A percentile compares a stretch with the other conserved stretches of the same genome.
phyloP scores from a whole-genome alignment of 2,888 invertebrate genomes.

The Harmothoe impar region DNA sequence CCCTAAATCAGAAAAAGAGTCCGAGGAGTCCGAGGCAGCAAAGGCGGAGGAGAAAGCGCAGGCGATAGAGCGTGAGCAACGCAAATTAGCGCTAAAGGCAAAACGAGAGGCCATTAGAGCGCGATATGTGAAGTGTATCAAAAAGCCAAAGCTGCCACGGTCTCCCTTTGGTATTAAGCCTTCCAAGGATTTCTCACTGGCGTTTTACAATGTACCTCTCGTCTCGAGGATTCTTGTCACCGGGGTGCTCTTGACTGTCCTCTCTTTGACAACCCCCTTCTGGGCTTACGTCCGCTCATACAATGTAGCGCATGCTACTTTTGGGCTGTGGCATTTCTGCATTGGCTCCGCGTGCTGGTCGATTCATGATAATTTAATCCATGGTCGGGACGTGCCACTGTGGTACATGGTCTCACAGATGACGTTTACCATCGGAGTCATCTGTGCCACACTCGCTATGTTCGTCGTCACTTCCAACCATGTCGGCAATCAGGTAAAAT shows the following conservation, averaged over 20 bases:
- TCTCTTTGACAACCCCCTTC: conserved; percentile 66
- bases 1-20: not conserved
- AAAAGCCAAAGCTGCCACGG: not conserved
- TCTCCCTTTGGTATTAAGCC: conserved; percentile 50
- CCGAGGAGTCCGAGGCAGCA: not conserved
- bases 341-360: conserved; percentile 66
- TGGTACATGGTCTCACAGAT: conserved; percentile 69
- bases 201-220: conserved; percentile 35
- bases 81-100: not conserved
- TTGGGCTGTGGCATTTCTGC: conserved; percentile 70
- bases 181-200: not conserved
- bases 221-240: conserved; percentile 48
- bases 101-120: conserved; percentile 1
- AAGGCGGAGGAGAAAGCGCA: too few relatives aligned
- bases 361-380: conserved; percentile 70
- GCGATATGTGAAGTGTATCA: not conserved
- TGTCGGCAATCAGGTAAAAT: conserved; percentile 9
- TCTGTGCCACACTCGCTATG: conserved; percentile 58
- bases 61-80: not conserved
- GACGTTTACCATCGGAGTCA: conserved; percentile 66
- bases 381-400: conserved; percentile 67
- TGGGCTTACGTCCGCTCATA: conserved; percentile 69
- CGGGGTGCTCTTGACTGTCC: conserved; percentile 49
- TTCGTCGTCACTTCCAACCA: conserved; percentile 58
- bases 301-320: conserved; percentile 63